A percentile compares a stretch with the other conserved stretches of the same genome.
Evolutionary conservation across 2,888 invertebrate species (phyloP).

Genomic region (Agrotis segetum): DNA sequence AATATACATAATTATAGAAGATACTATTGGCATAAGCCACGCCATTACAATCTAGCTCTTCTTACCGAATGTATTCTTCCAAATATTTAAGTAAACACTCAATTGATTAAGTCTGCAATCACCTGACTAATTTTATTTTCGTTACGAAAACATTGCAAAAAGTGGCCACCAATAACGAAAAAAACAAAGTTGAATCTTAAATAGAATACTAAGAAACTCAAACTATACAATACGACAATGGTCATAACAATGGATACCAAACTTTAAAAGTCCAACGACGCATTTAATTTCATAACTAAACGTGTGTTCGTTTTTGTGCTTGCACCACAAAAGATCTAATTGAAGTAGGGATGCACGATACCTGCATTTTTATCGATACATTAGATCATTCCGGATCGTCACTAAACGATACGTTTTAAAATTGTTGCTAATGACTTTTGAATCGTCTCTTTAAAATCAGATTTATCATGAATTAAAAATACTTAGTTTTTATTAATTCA

Average conservation of each 20-base stretch:
- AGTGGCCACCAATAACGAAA: constrained; percentile 7
- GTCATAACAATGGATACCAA: constrained; percentile 64
- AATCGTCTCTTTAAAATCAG: not conserved
- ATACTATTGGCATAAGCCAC: not conserved
- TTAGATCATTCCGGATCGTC: not conserved
- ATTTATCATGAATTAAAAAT: not conserved
- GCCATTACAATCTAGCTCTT: not conserved
- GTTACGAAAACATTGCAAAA: not conserved
- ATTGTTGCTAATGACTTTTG: not conserved
- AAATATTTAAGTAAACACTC: not conserved
- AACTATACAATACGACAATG: constrained; percentile 72
- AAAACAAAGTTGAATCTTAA: constrained; percentile 13
- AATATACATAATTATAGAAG: too few species aligned
- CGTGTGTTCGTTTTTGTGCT: constrained; percentile 81
- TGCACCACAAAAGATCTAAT: constrained; percentile 88
- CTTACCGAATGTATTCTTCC: not conserved
- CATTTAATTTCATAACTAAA: constrained; percentile 85
- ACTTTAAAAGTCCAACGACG: constrained; percentile 81
- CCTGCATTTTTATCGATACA: not conserved
- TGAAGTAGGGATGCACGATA: constrained; percentile 73
- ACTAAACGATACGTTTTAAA: not conserved
- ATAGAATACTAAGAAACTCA: constrained; percentile 59
- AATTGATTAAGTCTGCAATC: not conserved
- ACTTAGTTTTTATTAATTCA: too few species aligned
- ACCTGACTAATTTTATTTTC: constrained; percentile 14